Base-by-base conservation (phyloP, 2,113 vertebrate species). In the Mola mola region DNA sequence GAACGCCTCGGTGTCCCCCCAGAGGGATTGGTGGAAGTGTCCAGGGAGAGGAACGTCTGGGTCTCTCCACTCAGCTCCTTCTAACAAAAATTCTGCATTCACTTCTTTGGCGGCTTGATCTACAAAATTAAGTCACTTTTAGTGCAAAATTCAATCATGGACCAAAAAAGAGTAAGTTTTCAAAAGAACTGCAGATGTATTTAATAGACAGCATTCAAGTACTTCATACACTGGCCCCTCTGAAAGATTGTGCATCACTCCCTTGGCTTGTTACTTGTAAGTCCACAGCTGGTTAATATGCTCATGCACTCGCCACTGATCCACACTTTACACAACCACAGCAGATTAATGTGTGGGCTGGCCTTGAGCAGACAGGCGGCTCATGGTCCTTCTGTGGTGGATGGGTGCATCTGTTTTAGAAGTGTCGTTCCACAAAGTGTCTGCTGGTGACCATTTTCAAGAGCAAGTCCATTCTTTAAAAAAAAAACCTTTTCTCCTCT, bases 381-480 rank as follows among this genome's bases (percentile, higher is more conserved):
- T 69, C 51, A 43, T 47, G 60, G 48, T 8, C 12, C 12, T 10
- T 1, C 8, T 82, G 70, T 37, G 59, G 55, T 51, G 17, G 34
- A 15, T n/a, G 3, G 55, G 17, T 33, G 2, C 29, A 47, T 51
- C 60, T 83, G 88, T 89, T 90, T 87, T 89, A 90, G 82, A 89
- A 90, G 89, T 82, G 42, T 59, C 70, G 67, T 67, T 71, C 62
- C 74, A 69, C 56, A 70, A 38, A 25, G 29, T 5, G 8, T 33
- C 44, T 66, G 59, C 60, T 6, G 6, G 51, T 52, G 44, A 66
- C 33, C 58, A 61, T 9, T 59, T 61, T 56, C 4, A 41, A 66
- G 15, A 43, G 20, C 29, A 36, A 29, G 22, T 15, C 6, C n/a
- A 19, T 43, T 56, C 37, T 57, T 58, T 5, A 56, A 43, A 52